Evolutionary conservation across 1,140 invertebrate genomes (phyloP), one percentile per base, ranked within the genome.

Genomic region (Vanessa tameamea): DNA sequence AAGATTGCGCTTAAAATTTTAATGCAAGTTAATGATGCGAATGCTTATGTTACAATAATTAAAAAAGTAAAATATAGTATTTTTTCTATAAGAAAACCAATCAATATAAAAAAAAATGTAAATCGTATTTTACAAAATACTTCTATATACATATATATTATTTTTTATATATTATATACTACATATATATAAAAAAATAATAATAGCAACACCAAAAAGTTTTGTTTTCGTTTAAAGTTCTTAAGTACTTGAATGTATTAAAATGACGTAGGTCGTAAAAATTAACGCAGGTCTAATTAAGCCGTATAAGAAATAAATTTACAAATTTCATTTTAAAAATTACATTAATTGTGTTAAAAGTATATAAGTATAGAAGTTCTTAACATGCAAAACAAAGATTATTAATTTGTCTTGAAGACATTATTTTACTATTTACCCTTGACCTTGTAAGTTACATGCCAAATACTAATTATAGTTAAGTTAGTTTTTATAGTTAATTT

Each of bases 391-490:
- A 55, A 55, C n/a, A 57, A 13, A 47, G 47, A 47, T 47, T 67
- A 67, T 48, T 48, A 67, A 53, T 6, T n/a, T 26, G 1, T 57
- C 16, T 68, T 68, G 7, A 47, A 3, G 63, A 69, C 26, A 48
- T 47, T 57, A 70, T 51, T 61, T 3, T 20, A 20, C 16, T 57
- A 23, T 9, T 57, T 61, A 37, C 20, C 37, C 59, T 43, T 72
- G 63, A 65, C 70, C 70, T 72, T 72, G 23, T 37, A 47, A 11
- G 55, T 23, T 23, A 65, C 70, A 72, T 61, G 70, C 63, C 13
- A 66, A 65, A 47, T 64, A 47, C 13, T 16, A 72, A 72, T 65
- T 59, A 47, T 43, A 43, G 26, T 7, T 11, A 57, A n/a, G 20
- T 57, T 57, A 11, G 13, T 57, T 23, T n/a, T 13, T 7, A 57